These are phyloP conservation scores for Melanotaenia boesemani DNA, from an alignment of 2,797 vertebrate species.

Conservation along the genomic window DNA sequence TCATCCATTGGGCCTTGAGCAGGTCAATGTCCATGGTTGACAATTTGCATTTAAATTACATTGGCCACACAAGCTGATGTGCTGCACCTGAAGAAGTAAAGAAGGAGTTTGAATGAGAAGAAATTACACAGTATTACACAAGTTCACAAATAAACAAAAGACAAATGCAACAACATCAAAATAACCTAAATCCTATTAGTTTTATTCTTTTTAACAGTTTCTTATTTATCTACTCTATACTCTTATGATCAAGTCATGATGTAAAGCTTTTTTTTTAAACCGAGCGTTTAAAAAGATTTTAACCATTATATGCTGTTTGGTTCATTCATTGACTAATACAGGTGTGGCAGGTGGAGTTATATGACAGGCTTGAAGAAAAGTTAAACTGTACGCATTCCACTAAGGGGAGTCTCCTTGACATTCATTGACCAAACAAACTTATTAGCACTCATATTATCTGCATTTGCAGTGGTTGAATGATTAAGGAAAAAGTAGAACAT, in stretches of 20 bases:
- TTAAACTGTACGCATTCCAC: conserved; percentile 48
- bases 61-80: conserved; percentile 63
- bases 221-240: neutral
- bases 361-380: conserved; percentile 50
- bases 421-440: conserved; percentile 58
- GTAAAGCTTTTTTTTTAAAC: neutral
- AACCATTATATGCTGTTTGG: conserved; percentile 17
- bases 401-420: conserved; percentile 54
- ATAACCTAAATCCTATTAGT: neutral
- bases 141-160: conserved; percentile 37
- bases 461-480: conserved; percentile 51
- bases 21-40: conserved; percentile 61
- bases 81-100: conserved; percentile 62
- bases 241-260: conserved; percentile 5
- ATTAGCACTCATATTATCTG: conserved; percentile 53
- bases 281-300: conserved; percentile 24
- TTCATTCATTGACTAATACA: conserved; percentile 36
- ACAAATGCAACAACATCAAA: conserved; percentile 30
- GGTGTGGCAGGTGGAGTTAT: conserved; percentile 43
- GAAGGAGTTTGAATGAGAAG: conserved; percentile 30
- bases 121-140: conserved; percentile 38
- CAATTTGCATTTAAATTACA: conserved; percentile 85
- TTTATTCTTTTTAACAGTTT: neutral
- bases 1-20: conserved; percentile 58
- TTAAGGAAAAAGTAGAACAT: conserved; percentile 21